These are phyloP conservation scores for Trachymyrmex septentrionalis DNA, from an alignment of 1,140 invertebrate genomes.

Conservation along the genomic window DNA sequence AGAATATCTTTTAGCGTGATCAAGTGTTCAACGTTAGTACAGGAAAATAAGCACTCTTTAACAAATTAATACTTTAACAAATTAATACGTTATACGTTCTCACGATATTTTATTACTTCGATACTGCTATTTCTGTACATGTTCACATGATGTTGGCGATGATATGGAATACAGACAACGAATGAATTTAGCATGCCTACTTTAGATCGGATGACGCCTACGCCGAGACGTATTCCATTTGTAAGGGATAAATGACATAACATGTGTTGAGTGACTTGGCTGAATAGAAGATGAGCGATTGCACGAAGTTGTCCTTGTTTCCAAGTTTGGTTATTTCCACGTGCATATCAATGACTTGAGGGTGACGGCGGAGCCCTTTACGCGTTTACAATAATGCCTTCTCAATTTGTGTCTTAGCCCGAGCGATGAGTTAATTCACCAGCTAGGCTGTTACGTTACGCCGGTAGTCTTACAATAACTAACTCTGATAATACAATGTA, in stretches of 20 bases:
- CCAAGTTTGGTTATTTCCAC: constrained; percentile 62
- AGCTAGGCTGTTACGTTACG: background rate
- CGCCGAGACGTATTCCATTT: constrained; percentile 43
- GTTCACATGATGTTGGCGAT: background rate
- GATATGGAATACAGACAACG: constrained; percentile 24
- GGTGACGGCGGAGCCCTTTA: background rate
- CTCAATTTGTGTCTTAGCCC: constrained; percentile 37
- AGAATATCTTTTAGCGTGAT: background rate
- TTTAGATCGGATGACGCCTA: constrained; percentile 57
- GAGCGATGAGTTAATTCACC: constrained; percentile 16
- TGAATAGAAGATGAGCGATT: constrained; percentile 62
- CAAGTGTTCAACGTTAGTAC: background rate
- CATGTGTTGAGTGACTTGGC: constrained; percentile 47
- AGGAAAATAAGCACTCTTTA: background rate
- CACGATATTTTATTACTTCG: constrained; percentile 10
- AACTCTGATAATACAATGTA: background rate
- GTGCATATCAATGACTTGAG: constrained; percentile 46
- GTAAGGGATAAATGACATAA: constrained; percentile 57
- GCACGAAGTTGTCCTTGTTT: constrained; percentile 52
- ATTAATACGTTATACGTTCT: background rate
- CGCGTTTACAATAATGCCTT: constrained; percentile 47
- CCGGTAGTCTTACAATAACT: background rate
- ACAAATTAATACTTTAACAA: background rate
- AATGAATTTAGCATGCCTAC: constrained; percentile 46
- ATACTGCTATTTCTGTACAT: background rate